Base-by-base conservation (phyloP, 2,888 invertebrate genomes). In the Acronicta leporina region DNA sequence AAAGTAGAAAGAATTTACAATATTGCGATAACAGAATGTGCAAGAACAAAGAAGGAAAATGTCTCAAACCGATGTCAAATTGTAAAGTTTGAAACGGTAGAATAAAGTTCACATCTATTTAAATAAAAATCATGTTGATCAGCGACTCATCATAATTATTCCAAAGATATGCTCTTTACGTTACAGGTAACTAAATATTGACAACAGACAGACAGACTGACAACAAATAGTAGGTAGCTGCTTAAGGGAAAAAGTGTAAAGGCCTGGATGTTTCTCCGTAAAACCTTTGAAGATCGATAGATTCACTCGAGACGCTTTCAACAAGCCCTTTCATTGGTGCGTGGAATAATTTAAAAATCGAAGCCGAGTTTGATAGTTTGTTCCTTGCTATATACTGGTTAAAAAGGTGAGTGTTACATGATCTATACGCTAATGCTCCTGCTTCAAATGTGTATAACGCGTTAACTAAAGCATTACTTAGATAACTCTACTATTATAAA, bases 91-190 rank as follows among this genome's bases (percentile, higher is more conserved):
- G n/a, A n/a, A n/a, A n/a, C n/a, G n/a, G n/a, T n/a, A n/a, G n/a
- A n/a, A n/a, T n/a, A n/a, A n/a, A n/a, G n/a, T n/a, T n/a, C n/a
- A n/a, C n/a, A n/a, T n/a, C n/a, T n/a, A n/a, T n/a, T n/a, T 27
- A 27, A 2, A 27, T 27, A 7, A 7, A 27, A 7, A 27, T 27
- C 7, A 7, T 5, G 27, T 27, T 27, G 71, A 49, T 53, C 59
- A 72, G 67, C 43, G 59, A 38, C 59, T n/a, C n/a, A n/a, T 67
- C 40, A 67, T 68, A 67, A 68, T 73, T 73, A 73, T 73, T 73
- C 68, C 49, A 40, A 41, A 66, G n/a, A n/a, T n/a, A n/a, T n/a
- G 33, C 10, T 51, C 10, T 49, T 48, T 15, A 27, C 20, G 48
- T 27, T 59, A n/a, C 52, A 50, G 46, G 16, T 20, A 51, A 49